Evolutionary conservation across 2,113 vertebrate genomes (phyloP), one percentile per base, ranked within the genome.

Genomic region (Otocyon megalotis): DNA sequence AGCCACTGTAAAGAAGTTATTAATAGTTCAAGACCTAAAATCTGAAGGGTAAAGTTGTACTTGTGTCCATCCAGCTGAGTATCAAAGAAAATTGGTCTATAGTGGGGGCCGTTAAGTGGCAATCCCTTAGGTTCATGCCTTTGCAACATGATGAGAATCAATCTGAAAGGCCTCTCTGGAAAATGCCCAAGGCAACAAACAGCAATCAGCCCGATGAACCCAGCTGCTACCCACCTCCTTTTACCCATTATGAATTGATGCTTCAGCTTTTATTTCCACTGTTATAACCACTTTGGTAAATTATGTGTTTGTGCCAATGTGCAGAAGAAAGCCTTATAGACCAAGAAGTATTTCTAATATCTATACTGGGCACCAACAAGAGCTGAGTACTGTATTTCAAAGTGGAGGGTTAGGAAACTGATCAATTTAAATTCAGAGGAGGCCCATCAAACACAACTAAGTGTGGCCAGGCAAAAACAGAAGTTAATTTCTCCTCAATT

Each of bases 61-160:
- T 6, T 19, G 9, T 32, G 22, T 90, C 37, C 50, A 48, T 63
- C 30, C 17, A 24, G 62, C 2, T 71, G 62, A 71, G 11, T 54
- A 76, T 69, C n/a, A 54, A 69, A 93, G 20, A 58, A 35, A 69
- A 85, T 2, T 74, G 32, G 9, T 56, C 28, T 82, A 13, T 20
- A 37, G 3, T 37, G 63, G 76, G 32, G 32, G 50, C 56, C 77
- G 80, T 37, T 69, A 86, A 81, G 48, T 4, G 8, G 43, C 14
- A 48, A 11, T 8, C 67, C 71, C 50, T 62, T 81, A 15, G 16
- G 30, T 24, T 56, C 37, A 2, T 13, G 5, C 8, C 48, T 72
- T 62, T 77, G 89, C 37, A 93, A 86, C 3, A 28, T 80, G 48
- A 26, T 43, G 63, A 58, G 56, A 94, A 93, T 65, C 96, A 80